These are phyloP conservation scores for Phyllostomus hastatus DNA, from an alignment of 2,113 vertebrate genomes.

Conservation along the genomic window DNA sequence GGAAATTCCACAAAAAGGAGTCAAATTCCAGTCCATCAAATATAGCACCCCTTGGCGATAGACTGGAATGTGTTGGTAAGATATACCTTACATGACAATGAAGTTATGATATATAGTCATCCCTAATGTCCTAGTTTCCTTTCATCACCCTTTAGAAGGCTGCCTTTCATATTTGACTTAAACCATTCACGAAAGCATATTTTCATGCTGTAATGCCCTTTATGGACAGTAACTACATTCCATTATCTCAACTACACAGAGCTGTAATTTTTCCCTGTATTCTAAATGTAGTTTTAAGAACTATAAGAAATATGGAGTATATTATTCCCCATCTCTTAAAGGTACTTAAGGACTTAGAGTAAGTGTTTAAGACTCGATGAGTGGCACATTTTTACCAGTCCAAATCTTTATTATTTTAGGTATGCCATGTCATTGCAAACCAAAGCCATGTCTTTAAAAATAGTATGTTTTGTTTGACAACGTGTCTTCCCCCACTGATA, in stretches of 20 bases:
- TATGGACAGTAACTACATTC: background rate
- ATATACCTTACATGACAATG: background rate
- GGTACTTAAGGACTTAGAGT: background rate
- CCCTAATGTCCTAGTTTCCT: background rate
- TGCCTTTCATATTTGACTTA: background rate
- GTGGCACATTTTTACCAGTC: background rate
- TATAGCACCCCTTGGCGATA: background rate
- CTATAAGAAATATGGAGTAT: background rate
- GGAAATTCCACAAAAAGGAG: slow-evolving; percentile 41
- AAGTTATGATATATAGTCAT: background rate
- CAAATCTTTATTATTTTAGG: background rate
- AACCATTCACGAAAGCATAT: background rate
- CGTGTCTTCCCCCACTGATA: background rate
- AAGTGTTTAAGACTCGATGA: background rate
- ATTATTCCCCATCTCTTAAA: background rate
- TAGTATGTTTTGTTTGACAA: slow-evolving; percentile 30
- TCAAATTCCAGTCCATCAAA: slow-evolving; percentile 34
- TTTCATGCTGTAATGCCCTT: background rate
- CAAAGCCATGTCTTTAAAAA: slow-evolving; percentile 51
- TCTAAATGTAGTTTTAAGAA: background rate
- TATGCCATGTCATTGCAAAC: slow-evolving; percentile 14
- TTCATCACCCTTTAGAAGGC: background rate
- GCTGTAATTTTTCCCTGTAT: background rate
- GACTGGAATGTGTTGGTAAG: background rate
- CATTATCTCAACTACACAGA: background rate